These are phyloP conservation scores for Callorhinus ursinus DNA, from an alignment of 2,113 vertebrate species.

Conservation along the genomic window DNA sequence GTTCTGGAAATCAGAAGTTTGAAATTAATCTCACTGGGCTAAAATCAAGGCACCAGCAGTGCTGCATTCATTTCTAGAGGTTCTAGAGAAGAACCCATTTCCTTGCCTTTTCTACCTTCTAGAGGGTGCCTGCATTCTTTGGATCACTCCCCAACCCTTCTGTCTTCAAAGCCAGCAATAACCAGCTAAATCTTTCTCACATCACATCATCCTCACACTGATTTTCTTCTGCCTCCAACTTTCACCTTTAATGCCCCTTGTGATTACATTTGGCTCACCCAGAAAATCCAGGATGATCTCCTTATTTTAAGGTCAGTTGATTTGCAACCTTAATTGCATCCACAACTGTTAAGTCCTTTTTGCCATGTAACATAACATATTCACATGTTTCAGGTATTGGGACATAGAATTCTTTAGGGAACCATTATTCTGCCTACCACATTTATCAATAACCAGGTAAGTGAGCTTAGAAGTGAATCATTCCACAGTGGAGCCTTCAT, in stretches of 20 bases:
- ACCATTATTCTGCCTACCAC: neutral
- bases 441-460: neutral
- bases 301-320: neutral
- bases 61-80: neutral
- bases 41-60: neutral
- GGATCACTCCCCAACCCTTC: neutral
- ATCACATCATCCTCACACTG: neutral
- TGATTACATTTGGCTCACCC: neutral
- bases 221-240: neutral
- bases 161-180: neutral
- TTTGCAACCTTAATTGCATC: neutral
- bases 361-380: neutral
- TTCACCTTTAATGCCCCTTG: neutral
- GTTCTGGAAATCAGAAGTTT: neutral
- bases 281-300: neutral
- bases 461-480: neutral
- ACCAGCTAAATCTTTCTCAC: neutral
- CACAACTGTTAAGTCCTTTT: neutral
- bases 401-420: neutral
- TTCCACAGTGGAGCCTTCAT: neutral
- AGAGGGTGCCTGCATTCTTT: neutral
- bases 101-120: neutral
- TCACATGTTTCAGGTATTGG: neutral
- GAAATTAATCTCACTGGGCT: neutral
- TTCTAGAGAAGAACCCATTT: conserved; percentile 5